phyloP scores from a whole-genome alignment of 2,888 invertebrate species.

The Sphecodes monilicornis region DNA sequence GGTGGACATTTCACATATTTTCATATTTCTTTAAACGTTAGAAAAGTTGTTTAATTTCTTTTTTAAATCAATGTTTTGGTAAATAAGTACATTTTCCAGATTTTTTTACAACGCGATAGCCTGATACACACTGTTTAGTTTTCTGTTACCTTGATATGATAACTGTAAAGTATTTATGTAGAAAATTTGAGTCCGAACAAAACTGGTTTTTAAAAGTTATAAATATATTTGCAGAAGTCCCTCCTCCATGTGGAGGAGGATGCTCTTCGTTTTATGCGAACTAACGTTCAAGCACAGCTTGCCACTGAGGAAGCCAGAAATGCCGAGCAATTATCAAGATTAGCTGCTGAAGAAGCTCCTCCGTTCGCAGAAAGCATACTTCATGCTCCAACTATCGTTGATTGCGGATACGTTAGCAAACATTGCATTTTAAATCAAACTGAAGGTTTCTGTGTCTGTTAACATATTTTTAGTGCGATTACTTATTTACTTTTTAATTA shows the following conservation, averaged over 20 bases:
- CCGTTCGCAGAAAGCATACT: slow-evolving; percentile 1
- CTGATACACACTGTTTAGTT: too few species aligned
- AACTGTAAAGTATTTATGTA: background rate
- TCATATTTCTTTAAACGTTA: background rate
- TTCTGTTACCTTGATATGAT: too few species aligned
- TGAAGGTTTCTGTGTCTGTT: too few species aligned
- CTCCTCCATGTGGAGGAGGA: background rate
- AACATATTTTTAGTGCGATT: too few species aligned
- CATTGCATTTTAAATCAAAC: background rate
- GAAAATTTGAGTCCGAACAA: background rate
- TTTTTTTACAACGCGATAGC: too few species aligned
- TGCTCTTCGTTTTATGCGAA: background rate
- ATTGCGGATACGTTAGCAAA: background rate
- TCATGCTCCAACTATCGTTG: background rate
- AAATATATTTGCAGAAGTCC: background rate
- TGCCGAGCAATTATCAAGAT: slow-evolving; percentile 15
- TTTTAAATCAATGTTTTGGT: background rate
- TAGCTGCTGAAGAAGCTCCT: slow-evolving; percentile 12
- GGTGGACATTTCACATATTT: background rate
- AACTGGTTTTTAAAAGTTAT: background rate
- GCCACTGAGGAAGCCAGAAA: slow-evolving; percentile 7
- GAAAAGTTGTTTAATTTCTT: background rate
- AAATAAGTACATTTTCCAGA: too few species aligned
- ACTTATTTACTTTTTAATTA: too few species aligned
- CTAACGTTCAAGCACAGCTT: slow-evolving; percentile 11